Conservation (phyloP, 2,888 invertebrate species). For the Morpho achilles region DNA sequence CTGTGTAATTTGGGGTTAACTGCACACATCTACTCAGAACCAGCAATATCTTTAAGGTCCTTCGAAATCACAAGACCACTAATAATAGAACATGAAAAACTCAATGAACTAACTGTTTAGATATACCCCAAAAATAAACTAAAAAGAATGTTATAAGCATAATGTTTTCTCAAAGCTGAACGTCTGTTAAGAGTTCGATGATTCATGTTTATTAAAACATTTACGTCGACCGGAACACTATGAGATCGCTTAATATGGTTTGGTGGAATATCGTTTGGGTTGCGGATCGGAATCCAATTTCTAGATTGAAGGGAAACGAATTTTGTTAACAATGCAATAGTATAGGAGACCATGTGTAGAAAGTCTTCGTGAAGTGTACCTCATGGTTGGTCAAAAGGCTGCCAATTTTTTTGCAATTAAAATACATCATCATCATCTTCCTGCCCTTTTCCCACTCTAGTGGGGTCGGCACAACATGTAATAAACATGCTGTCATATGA, state of each 20-base stretch:
- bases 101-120: slow-evolving; percentile 12
- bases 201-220: slow-evolving; percentile 15
- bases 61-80: no score
- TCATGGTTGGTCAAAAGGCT: background rate
- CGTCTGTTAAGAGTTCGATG: slow-evolving; percentile 12
- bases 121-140: slow-evolving; percentile 15
- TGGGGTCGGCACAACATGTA: no score
- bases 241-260: slow-evolving; percentile 22
- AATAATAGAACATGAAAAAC: background rate
- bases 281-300: slow-evolving; percentile 20
- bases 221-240: background rate
- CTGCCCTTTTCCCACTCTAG: no score
- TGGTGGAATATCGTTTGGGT: slow-evolving; percentile 9
- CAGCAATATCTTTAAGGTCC: no score
- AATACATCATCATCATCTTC: no score
- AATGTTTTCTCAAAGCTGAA: slow-evolving; percentile 7
- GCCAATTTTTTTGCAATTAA: no score
- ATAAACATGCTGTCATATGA: no score
- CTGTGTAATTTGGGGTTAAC: no score
- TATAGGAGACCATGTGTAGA: background rate
- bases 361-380: background rate
- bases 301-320: slow-evolving; percentile 18
- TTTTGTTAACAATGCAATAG: slow-evolving; percentile 16
- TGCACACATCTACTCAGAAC: no score
- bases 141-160: slow-evolving; percentile 19